Evolutionary conservation across 2,888 invertebrate species (phyloP), one percentile per base, ranked within the genome.

Genomic region (Agrenia bidenticulata): DNA sequence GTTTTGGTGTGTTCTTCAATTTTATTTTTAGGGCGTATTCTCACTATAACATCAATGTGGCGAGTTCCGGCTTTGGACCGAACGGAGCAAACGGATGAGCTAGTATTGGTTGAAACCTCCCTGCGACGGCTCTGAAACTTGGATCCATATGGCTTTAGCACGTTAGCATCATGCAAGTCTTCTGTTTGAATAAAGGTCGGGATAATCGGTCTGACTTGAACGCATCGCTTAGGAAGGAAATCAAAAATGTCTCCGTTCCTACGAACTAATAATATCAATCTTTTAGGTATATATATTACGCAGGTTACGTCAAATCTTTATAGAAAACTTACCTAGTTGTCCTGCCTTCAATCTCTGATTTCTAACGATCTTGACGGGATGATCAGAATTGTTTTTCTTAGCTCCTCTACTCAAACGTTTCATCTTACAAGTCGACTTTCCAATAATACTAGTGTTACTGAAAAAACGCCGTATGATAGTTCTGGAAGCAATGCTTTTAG

Each of bases 11-110:
- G 54, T 17, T 57, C 37, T 32, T 66, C 71, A 13, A 63, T 61
- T 15, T 23, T 41, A 80, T 93, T 93, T 62, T 87, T 83, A 1
- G 94, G 94, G 13, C 94, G 83, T 2, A 94, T 88, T 55, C 94
- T 84, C 0, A 94, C 89, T 60, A 89, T 89, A 4, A 94, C 94
- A 32, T 57, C 57, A 19, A 57, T 37, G 39, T 57, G 57, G 19
- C 57, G 39, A 2, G 32, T 4, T 9, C 23, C 39, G n/a, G 15
- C 41, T 58, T 62, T 57, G 45, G 56, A 21, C 11, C 2, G n/a
- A 19, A 41, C 19, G 24, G 24, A 23, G 11, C 26, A 19, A n/a
- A 11, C 39, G 7, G 41, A 41, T 2, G 58, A n/a, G 15, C 51
- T 23, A 23, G 23, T 24, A 24, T 23, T 24, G 2, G 51, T 13